These are phyloP conservation scores for Stenurella melanura DNA, from an alignment of 2,888 invertebrate species.

Conservation along the genomic window DNA sequence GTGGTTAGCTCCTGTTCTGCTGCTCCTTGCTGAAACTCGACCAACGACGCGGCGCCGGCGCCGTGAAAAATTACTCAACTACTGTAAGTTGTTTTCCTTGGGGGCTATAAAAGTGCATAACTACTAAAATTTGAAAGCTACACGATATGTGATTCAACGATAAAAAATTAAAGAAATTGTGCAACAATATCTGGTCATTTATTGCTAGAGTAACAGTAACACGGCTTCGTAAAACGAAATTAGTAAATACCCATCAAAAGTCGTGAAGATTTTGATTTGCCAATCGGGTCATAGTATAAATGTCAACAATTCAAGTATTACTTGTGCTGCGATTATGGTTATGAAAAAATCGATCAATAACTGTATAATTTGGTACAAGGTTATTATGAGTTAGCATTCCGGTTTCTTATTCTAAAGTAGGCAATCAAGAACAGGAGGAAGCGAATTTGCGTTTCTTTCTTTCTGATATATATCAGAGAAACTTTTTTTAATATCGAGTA, in stretches of 20 bases:
- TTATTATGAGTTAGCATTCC: not conserved
- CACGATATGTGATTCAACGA: too few relatives aligned
- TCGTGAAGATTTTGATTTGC: not conserved
- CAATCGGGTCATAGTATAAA: conserved; percentile 5
- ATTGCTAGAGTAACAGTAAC: too few relatives aligned
- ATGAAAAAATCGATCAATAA: not conserved
- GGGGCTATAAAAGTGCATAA: too few relatives aligned
- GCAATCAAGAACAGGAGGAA: conserved; percentile 9
- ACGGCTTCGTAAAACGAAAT: not conserved
- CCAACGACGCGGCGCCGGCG: too few relatives aligned
- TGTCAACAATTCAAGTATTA: not conserved
- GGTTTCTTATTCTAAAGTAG: not conserved
- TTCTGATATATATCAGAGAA: conserved; percentile 4
- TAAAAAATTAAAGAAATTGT: too few relatives aligned
- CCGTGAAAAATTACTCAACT: too few relatives aligned
- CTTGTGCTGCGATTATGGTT: not conserved
- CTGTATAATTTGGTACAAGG: conserved; percentile 12
- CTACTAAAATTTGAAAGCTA: too few relatives aligned
- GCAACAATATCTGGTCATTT: too few relatives aligned
- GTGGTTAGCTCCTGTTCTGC: too few relatives aligned
- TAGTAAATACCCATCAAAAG: not conserved
- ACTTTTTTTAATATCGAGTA: not conserved
- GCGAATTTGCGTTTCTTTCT: not conserved
- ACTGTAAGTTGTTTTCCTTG: too few relatives aligned
- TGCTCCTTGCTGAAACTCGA: too few relatives aligned